Evolutionary conservation across 2,888 invertebrate species (phyloP), one percentile per base, ranked within the genome.

Genomic region (Agrochola litura): DNA sequence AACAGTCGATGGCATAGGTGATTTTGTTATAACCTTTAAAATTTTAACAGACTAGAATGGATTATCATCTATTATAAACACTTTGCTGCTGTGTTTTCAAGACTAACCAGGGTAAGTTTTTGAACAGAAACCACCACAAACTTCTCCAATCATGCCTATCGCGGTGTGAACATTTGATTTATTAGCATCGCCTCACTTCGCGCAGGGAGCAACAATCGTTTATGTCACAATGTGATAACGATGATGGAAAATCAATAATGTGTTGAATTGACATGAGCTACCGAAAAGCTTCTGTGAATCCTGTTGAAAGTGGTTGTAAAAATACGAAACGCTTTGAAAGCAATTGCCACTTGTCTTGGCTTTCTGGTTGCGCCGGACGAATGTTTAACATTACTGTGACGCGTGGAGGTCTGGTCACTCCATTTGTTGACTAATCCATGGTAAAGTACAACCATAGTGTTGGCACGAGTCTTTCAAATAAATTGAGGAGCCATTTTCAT

Each of bases 401-500:
- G 25, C 19, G 49, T 66, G 49, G 25, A 22, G 2, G 30, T 22
- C 49, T 52, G 14, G 2, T 49, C n/a, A 61, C 30, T 76, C 30
- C 76, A 64, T 54, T 46, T 12, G 25, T 12, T 77, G 14, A 14
- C 9, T 49, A 54, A 3, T 81, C 81, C 37, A 1, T 60, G 46
- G 14, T 65, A 8, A 30, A 25, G 66, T 77, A 63, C 56, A 67
- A 76, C 12, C 19, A 10, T 30, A 43, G 30, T 61, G 41, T 82
- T 80, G 69, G 82, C 56, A 66, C 66, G 54, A 61, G 22, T 65
- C n/a, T 61, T 49, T 52, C 16, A 41, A 66, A 49, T 66, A 82
- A 82, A 76, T 49, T 49, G 16, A 52, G 60, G 30, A 49, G 30
- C 56, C 49, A 65, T 77, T 83, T 79, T 79, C 19, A 79, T 65